Base-by-base conservation (phyloP, 1,140 invertebrate genomes). In the Rhopalosiphum maidis region DNA sequence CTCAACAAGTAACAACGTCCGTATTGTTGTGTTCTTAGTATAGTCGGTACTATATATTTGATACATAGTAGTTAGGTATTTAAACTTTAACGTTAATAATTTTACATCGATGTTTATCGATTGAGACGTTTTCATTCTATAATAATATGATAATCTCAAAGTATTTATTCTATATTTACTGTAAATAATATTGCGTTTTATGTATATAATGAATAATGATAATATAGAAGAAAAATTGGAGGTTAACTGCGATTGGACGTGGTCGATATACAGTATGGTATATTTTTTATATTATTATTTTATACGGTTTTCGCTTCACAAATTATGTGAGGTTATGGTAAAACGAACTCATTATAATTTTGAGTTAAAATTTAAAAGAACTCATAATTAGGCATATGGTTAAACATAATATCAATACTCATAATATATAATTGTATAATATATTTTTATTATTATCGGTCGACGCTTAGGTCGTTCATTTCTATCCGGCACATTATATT, bases 1-100 rank as follows among this genome's bases (percentile, higher is more conserved):
- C 30, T 89, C 87, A 89, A 89, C 87, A 89, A 89, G 87, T 89
- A 88, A 55, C 54, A 30, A 89, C 48, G 55, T 51, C 51, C 22
- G 87, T 3, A 15, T 89, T 55, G 51, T 54, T 89, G 87, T 54
- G 35, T 54, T 37, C 48, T 51, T 54, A 9, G 87, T 37, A 68
- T n/a, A 60, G 55, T 15, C 30, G 3, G 15, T 2, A 5, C 35
- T 22, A 51, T 15, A 35, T 25, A 30, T 77, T 18, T n/a, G 30
- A 60, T 60, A 77, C 46, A 48, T 21, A 55, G 51, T 41, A 37
- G 22, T 89, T 41, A 21, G 30, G 30, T 6, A n/a, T 77, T 60
- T 60, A 60, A 60, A 60, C 25, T 60, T 21, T 87, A 18, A 87
- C n/a, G 86, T 87, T 48, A 35, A 18, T 21, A 48, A 87, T 46